phyloP scores from a whole-genome alignment of 2,113 vertebrate species.

The Perognathus longimembris region DNA sequence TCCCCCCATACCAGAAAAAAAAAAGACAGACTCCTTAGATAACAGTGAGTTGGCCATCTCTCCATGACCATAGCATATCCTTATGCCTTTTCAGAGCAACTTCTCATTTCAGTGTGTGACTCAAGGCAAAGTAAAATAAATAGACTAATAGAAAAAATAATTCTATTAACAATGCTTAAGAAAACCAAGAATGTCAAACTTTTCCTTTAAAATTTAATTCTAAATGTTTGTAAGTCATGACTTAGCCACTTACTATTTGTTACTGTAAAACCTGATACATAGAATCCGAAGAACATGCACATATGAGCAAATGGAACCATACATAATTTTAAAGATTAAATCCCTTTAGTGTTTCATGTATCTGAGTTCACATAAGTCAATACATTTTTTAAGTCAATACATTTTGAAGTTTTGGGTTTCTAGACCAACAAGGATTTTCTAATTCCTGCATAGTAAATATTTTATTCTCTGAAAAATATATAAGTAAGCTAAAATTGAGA shows the following conservation, averaged over 20 bases:
- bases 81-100: background rate
- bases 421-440: constrained; percentile 52
- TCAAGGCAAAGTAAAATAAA: constrained; percentile 80
- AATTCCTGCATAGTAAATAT: constrained; percentile 46
- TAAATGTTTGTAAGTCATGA: constrained; percentile 46
- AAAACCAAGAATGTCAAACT: constrained; percentile 73
- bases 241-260: constrained; percentile 37
- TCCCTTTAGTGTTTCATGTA: constrained; percentile 40
- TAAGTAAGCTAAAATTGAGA: constrained; percentile 55
- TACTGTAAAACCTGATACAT: constrained; percentile 34
- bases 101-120: constrained; percentile 51
- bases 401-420: constrained; percentile 59
- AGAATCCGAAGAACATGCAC: constrained; percentile 30
- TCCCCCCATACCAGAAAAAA: no score
- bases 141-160: constrained; percentile 31
- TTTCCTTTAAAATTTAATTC: constrained; percentile 64
- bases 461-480: constrained; percentile 60
- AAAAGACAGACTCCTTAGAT: background rate
- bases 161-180: constrained; percentile 79
- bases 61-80: background rate
- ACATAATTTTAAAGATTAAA: constrained; percentile 43
- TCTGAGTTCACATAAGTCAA: constrained; percentile 55
- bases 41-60: background rate
- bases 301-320: background rate
- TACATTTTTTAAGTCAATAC: constrained; percentile 65